Evolutionary conservation across 2,888 invertebrate genomes (phyloP), one percentile per base, ranked within the genome.

Genomic region (Pecten maximus): DNA sequence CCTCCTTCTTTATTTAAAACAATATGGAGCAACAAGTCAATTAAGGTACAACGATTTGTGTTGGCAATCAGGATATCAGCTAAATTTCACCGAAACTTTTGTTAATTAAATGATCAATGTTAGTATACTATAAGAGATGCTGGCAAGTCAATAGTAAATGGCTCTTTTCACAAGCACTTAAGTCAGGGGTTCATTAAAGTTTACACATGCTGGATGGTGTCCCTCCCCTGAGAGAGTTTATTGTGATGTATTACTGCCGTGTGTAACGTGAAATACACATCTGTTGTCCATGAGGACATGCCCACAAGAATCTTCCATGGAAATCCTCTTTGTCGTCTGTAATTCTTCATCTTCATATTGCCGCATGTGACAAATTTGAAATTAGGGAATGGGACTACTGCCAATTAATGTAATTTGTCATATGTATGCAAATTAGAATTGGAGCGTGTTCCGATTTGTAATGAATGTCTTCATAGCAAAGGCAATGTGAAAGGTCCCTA

Each of bases 161-260:
- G 74, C 74, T 74, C 35, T 74, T 74, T 74, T 74, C 74, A 74
- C 74, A 74, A 74, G 74, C 74, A 74, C 74, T 74, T 74, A 74
- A 74, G 74, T 74, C 23, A 23, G 35, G 23, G 10, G 74, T 35
- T 74, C 74, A 28, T 28, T 35, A 28, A 74, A 74, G 8, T 35
- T 74, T 35, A 28, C 60, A 74, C 35, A 74, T 74, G 74, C 74
- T 74, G 6, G 74, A 10, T 74, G 19, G 74, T 74, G 35, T 1
- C 12, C 74, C 28, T 74, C 74, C 74, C 74, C 12, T 35, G 74
- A 74, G 74, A 74, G 35, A 10, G 28, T 74, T 74, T 74, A 74
- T 74, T 19, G 74, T 74, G 74, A 74, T 23, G 35, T 74, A 74
- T 74, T 15, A 16, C 35, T 8, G 74, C 16, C 28, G 1, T n/a